These are phyloP conservation scores for Papilio aristodemus DNA, from an alignment of 1,140 invertebrate species.

Conservation along the genomic window DNA sequence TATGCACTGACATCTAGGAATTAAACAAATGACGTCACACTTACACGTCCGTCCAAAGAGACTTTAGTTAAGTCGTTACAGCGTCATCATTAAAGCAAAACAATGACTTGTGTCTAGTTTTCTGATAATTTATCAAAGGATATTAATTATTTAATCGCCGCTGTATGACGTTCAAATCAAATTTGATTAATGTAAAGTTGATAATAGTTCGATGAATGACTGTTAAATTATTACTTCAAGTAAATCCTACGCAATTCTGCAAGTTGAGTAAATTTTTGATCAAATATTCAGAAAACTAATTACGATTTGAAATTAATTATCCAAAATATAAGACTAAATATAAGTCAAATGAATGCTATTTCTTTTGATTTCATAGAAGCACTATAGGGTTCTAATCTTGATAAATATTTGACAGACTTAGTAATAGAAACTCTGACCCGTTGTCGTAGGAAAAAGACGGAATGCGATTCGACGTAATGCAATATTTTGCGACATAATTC, in stretches of 20 bases:
- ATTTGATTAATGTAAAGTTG: slow-evolving; percentile 12
- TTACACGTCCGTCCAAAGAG: too few species aligned
- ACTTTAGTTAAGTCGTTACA: too few species aligned
- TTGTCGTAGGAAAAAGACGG: too few species aligned
- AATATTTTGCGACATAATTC: too few species aligned
- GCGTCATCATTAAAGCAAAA: slow-evolving; percentile 1
- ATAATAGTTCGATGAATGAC: slow-evolving; percentile 12
- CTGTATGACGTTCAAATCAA: slow-evolving; percentile 7
- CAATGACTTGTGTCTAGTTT: slow-evolving; percentile 2
- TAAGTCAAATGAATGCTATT: too few species aligned
- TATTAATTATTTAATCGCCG: slow-evolving; percentile 13
- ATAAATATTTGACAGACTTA: too few species aligned
- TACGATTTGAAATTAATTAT: neutral
- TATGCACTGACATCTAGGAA: too few species aligned
- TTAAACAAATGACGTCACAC: too few species aligned
- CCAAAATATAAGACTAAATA: neutral
- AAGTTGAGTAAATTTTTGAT: neutral
- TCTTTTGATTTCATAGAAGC: too few species aligned
- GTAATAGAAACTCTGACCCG: too few species aligned
- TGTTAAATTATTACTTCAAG: slow-evolving; percentile 6
- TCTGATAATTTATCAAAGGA: neutral
- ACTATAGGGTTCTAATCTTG: too few species aligned
- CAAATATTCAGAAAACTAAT: neutral
- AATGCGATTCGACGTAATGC: too few species aligned
- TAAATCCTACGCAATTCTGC: slow-evolving; percentile 4